phyloP scores from a whole-genome alignment of 2,797 vertebrate species.

The Sebastolobus altivelis region DNA sequence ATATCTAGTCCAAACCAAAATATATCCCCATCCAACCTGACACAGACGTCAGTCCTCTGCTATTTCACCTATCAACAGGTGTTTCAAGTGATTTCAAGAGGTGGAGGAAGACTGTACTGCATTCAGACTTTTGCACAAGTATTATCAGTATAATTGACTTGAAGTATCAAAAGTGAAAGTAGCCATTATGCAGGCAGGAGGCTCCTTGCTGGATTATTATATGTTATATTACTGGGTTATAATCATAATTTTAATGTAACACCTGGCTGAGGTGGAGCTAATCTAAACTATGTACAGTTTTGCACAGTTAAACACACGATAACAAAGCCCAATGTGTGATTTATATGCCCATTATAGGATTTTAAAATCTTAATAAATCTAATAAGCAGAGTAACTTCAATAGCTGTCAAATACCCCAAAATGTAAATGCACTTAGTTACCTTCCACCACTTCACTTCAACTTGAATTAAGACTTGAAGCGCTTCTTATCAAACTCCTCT shows the following conservation, averaged over 20 bases:
- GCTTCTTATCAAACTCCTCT: not conserved
- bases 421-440: not conserved
- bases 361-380: not conserved
- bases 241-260: not conserved
- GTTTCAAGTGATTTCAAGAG: not conserved
- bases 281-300: not conserved
- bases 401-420: not conserved
- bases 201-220: not conserved
- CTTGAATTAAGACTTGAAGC: not conserved
- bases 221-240: not conserved
- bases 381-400: not conserved
- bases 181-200: not conserved
- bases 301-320: not conserved
- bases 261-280: not conserved
- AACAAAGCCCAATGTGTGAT: not conserved
- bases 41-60: not conserved
- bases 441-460: not conserved
- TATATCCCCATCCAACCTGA: not conserved
- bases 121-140: not conserved
- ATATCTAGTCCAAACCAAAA: slow-evolving; percentile 5
- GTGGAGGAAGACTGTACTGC: not conserved
- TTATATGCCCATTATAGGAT: not conserved
- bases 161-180: not conserved
- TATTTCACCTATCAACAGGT: not conserved
- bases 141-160: not conserved